Conservation (phyloP, 2,113 vertebrate genomes). For the Rhea pennata region DNA sequence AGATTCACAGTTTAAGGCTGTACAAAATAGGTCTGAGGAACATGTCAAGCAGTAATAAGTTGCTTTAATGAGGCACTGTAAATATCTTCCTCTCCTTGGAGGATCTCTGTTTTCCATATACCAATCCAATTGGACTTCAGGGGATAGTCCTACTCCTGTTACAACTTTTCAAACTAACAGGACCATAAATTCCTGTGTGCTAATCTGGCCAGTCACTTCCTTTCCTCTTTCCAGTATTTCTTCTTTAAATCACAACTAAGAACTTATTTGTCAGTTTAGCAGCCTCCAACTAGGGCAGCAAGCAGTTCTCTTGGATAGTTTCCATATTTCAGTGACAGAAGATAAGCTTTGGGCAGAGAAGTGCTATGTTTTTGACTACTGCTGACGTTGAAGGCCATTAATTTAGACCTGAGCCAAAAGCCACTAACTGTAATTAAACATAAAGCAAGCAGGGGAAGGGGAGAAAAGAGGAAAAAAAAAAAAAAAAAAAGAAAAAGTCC, state of each 20-base stretch:
- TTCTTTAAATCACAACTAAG: background rate
- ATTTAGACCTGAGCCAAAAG: background rate
- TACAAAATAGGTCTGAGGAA: background rate
- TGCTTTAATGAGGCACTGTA: constrained; percentile 19
- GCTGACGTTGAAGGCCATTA: background rate
- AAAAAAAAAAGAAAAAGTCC: too few species aligned
- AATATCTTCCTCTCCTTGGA: background rate
- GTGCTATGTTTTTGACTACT: background rate
- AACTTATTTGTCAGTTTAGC: fast-evolving
- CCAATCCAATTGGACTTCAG: background rate
- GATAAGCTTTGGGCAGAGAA: background rate
- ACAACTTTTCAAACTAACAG: background rate
- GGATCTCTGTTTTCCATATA: background rate
- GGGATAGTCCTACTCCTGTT: background rate
- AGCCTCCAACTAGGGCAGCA: background rate
- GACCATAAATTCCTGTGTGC: background rate
- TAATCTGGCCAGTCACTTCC: background rate
- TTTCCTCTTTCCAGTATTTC: background rate
- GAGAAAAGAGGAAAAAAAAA: too few species aligned
- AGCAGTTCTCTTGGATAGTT: fast-evolving
- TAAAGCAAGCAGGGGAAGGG: background rate
- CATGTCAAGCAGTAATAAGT: background rate
- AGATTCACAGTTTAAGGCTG: background rate
- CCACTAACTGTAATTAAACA: background rate
- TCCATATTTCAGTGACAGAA: background rate